Percentiles rank a stretch among this genome's conserved stretches.
These are phyloP conservation scores for Stegastes partitus DNA, from an alignment of 2,113 vertebrate species.

Conservation along the genomic window DNA sequence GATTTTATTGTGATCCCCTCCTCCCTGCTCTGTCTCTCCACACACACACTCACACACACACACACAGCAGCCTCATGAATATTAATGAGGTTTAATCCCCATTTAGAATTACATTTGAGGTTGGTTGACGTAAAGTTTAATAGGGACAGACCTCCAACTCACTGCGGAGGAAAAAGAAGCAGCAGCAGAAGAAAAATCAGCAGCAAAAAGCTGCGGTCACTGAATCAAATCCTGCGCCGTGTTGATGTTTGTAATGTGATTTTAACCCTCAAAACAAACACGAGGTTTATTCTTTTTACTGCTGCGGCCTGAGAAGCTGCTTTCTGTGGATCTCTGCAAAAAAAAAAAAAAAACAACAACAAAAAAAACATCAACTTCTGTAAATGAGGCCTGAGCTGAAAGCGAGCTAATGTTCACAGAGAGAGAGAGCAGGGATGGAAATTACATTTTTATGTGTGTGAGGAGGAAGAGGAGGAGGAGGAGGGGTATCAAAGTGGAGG, in stretches of 20 bases:
- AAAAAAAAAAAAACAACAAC: conserved; percentile 51
- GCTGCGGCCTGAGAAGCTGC: not conserved
- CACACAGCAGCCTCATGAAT: conserved; percentile 82
- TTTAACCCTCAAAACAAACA: conserved; percentile 54
- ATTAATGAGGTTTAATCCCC: conserved; percentile 87
- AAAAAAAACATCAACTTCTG: conserved; percentile 79
- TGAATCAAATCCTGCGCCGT: conserved; percentile 81
- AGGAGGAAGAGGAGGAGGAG: conserved; percentile 28
- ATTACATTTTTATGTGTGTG: conserved; percentile 17
- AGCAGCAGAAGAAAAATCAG: conserved; percentile 58
- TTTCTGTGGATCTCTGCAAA: conserved; percentile 85
- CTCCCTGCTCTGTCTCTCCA: not conserved
- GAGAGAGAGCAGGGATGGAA: conserved; percentile 62
- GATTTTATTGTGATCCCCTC: conserved; percentile 74
- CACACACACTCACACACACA: conserved; percentile 46
- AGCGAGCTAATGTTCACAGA: conserved; percentile 93
- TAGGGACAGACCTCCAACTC: conserved; percentile 78
- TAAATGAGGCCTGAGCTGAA: conserved; percentile 90
- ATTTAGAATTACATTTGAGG: conserved; percentile 89
- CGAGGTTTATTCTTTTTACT: conserved; percentile 21
- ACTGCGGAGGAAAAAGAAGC: conserved; percentile 66
- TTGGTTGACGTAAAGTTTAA: conserved; percentile 88
- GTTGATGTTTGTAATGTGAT: conserved; percentile 30
- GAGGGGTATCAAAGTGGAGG: conserved; percentile 79
- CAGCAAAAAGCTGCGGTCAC: conserved; percentile 55